Conservation (phyloP, 1,140 invertebrate genomes). For the Meloidogyne floridensis region DNA sequence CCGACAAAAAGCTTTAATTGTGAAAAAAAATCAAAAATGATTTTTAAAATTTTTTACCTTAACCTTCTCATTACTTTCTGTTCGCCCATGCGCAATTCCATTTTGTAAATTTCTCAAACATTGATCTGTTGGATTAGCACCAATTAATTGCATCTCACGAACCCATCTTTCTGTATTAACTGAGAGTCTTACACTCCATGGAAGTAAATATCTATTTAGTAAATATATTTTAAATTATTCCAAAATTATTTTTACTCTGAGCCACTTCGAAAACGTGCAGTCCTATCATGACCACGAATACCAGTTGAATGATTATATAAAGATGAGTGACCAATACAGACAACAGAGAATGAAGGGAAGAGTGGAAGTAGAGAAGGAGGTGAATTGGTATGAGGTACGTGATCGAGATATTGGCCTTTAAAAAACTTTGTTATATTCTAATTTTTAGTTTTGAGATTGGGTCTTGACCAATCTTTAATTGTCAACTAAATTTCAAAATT, state of each 20-base stretch:
- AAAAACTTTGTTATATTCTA: neutral
- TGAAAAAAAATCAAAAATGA: constrained; percentile 23
- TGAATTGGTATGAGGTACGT: constrained; percentile 34
- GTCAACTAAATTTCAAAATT: constrained; percentile 2
- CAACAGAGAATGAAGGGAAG: constrained; percentile 88
- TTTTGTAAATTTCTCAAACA: constrained; percentile 40
- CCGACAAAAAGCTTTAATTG: constrained; percentile 82
- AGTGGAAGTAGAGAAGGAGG: constrained; percentile 72
- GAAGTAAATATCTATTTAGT: constrained; percentile 78
- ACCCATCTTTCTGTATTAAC: constrained; percentile 67
- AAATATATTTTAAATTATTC: neutral
- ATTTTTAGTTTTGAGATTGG: no score
- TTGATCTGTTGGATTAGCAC: constrained; percentile 28
- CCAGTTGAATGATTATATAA: constrained; percentile 85
- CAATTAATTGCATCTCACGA: constrained; percentile 67
- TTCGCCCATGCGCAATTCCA: constrained; percentile 45
- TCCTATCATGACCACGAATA: constrained; percentile 69
- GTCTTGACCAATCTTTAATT: neutral
- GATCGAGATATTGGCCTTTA: constrained; percentile 42
- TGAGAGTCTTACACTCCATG: constrained; percentile 87
- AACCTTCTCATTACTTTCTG: constrained; percentile 64
- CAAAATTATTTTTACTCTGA: constrained; percentile 72
- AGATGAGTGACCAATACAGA: constrained; percentile 84
- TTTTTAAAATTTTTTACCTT: constrained; percentile 43
- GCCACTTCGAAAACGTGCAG: constrained; percentile 77